Evolutionary conservation across 37 sponge, comb jelly and placozoan species (phyloP).

Genomic region (Halichondria panicea): DNA sequence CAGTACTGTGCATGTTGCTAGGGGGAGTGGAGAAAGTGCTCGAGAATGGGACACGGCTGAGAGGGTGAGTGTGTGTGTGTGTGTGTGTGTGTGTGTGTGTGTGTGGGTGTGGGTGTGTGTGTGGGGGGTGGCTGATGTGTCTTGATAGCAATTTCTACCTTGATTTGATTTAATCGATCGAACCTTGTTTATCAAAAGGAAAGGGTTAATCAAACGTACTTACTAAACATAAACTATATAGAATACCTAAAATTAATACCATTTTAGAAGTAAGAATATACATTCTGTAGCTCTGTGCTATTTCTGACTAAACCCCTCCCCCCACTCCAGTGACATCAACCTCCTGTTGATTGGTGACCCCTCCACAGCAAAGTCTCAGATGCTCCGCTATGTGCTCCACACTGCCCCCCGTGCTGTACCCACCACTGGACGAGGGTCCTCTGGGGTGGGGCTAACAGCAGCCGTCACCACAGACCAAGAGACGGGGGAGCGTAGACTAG

Average conservation of each 20-base stretch:
- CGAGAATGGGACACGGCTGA: slow-evolving; percentile 89
- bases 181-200: not conserved
- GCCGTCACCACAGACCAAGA: slow-evolving; percentile 97
- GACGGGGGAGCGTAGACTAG: slow-evolving; percentile 83
- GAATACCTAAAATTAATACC: no score
- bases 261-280: not conserved
- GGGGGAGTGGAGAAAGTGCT: slow-evolving; percentile 98
- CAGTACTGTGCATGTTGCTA: slow-evolving; percentile 90
- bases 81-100: not conserved
- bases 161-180: not conserved
- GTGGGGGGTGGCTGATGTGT: not conserved
- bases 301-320: slow-evolving; percentile 7
- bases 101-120: not conserved
- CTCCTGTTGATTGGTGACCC: slow-evolving; percentile 95
- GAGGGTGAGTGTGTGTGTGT: slow-evolving; percentile 85
- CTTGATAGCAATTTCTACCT: not conserved
- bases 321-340: slow-evolving; percentile 86
- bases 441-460: slow-evolving; percentile 99
- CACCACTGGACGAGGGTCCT: slow-evolving; percentile 96
- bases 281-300: no score
- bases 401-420: slow-evolving; percentile 96
- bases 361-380: slow-evolving; percentile 97
- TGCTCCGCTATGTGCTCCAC: slow-evolving; percentile 90
- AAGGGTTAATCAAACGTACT: no score
- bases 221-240: no score